phyloP scores from a whole-genome alignment of 92 coral and sea anemone genomes.

The Bergia sp. region DNA sequence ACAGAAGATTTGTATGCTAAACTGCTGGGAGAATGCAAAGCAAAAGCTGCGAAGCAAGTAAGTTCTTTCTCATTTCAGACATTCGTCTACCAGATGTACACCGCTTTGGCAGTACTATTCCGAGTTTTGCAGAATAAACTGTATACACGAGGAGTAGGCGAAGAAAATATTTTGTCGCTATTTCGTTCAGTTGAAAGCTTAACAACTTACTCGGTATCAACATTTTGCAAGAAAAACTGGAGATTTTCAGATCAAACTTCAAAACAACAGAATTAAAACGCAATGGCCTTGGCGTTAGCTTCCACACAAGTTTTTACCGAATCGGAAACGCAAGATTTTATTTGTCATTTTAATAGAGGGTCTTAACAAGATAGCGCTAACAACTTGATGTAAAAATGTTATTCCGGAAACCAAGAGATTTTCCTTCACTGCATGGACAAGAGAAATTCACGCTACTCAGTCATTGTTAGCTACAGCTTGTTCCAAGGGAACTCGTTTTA shows the following conservation, averaged over 20 bases:
- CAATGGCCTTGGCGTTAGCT: not conserved
- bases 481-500: not conserved
- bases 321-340: not conserved
- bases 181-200: not conserved
- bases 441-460: no score
- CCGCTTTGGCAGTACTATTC: not conserved
- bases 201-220: not conserved
- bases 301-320: not conserved
- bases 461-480: not conserved
- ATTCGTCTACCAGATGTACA: not conserved
- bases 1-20: conserved; percentile 21
- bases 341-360: no score
- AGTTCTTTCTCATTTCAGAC: not conserved
- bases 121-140: not conserved
- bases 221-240: not conserved
- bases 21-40: conserved; percentile 36
- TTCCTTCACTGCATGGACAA: not conserved
- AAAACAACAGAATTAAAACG: not conserved
- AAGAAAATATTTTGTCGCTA: not conserved
- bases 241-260: not conserved
- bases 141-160: not conserved
- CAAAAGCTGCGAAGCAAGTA: conserved; percentile 35
- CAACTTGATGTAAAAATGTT: not conserved
- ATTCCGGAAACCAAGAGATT: not conserved
- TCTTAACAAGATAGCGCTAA: not conserved